phyloP scores from a whole-genome alignment of 1,140 invertebrate species.

The Eulimnadia texana region DNA sequence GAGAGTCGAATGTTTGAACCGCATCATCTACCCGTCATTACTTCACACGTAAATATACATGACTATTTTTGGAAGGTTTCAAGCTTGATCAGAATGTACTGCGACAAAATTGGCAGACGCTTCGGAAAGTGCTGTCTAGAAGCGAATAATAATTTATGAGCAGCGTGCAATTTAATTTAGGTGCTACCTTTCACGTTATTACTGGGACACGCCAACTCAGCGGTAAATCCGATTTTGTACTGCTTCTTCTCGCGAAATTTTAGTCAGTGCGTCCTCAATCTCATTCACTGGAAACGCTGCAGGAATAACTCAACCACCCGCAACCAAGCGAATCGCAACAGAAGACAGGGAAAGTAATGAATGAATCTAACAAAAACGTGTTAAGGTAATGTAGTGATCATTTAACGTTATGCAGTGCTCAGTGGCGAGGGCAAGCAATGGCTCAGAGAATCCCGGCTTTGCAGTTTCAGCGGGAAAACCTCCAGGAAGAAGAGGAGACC shows the following conservation, averaged over 20 bases:
- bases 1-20: constrained; percentile 26
- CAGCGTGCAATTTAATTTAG: constrained; percentile 18
- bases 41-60: background rate
- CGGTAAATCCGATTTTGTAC: constrained; percentile 76
- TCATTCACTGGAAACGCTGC: constrained; percentile 32
- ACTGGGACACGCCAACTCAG: constrained; percentile 60
- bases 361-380: no score
- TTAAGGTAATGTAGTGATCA: no score
- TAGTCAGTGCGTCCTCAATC: constrained; percentile 45
- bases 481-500: background rate
- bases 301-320: background rate
- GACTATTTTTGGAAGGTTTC: background rate
- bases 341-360: no score
- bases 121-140: background rate
- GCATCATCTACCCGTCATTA: background rate
- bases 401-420: no score
- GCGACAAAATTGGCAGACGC: background rate
- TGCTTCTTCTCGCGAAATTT: constrained; percentile 78
- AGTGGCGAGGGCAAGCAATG: no score
- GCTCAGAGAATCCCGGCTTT: no score
- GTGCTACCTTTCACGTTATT: constrained; percentile 37
- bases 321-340: background rate
- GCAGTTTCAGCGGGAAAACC: background rate
- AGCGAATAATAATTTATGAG: background rate
- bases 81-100: background rate